phyloP scores from a whole-genome alignment of 2,113 vertebrate genomes.

The Periophthalmodon schlosseri region DNA sequence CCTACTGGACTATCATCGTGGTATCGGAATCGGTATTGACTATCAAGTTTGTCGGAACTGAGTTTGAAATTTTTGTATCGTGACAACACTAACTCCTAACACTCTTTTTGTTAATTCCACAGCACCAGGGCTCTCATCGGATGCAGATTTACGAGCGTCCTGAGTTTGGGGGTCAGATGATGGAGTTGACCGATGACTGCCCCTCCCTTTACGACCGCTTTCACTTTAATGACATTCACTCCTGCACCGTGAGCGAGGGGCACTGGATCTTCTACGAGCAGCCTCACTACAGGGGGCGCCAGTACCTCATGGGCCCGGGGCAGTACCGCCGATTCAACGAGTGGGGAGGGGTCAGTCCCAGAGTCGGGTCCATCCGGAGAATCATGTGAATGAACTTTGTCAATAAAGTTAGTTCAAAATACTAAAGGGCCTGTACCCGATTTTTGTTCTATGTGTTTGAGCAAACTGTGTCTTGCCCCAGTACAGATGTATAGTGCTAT shows the following conservation, averaged over 20 bases:
- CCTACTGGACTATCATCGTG: too few species aligned
- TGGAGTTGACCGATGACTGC: slow-evolving; percentile 73
- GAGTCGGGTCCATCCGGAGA: slow-evolving; percentile 65
- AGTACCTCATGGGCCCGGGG: slow-evolving; percentile 66
- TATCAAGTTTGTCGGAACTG: too few species aligned
- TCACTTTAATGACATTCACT: slow-evolving; percentile 71
- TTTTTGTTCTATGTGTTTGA: background rate
- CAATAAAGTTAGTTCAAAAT: slow-evolving; percentile 47
- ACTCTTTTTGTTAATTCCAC: background rate
- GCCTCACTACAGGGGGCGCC: slow-evolving; percentile 63
- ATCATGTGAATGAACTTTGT: slow-evolving; percentile 41
- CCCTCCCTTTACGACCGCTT: slow-evolving; percentile 68
- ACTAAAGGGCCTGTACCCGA: background rate
- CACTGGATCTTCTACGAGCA: slow-evolving; percentile 77
- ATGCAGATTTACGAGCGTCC: slow-evolving; percentile 76
- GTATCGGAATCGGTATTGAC: too few species aligned
- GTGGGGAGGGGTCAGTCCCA: slow-evolving; percentile 65
- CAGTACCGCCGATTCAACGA: slow-evolving; percentile 70
- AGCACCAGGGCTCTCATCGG: slow-evolving; percentile 72
- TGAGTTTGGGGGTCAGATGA: slow-evolving; percentile 72
- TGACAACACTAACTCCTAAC: background rate
- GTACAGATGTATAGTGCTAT: background rate
- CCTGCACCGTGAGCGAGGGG: slow-evolving; percentile 75
- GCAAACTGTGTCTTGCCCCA: too few species aligned
- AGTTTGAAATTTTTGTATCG: too few species aligned